Conservation (phyloP, 2,113 vertebrate species). For the Hyperoodon ampullatus region DNA sequence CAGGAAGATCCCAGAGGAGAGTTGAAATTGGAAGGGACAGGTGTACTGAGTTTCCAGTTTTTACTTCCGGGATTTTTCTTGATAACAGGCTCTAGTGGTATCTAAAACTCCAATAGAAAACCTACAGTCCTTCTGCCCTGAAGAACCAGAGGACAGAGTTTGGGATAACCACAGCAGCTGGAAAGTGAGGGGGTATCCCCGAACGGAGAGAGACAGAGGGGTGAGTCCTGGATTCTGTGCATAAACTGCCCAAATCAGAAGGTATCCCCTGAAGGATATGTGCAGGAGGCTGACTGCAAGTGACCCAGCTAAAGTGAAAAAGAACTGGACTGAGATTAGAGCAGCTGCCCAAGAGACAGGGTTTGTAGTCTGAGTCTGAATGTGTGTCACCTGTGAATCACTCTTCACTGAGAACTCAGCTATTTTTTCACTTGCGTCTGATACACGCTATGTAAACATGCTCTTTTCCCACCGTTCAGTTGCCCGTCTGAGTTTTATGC, state of each 20-base stretch:
- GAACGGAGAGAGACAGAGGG: neutral
- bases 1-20: neutral
- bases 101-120: neutral
- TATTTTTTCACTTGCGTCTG: slow-evolving; percentile 15
- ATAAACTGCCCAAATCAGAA: neutral
- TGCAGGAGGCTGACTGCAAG: neutral
- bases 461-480: slow-evolving; percentile 18
- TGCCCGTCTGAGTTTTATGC: slow-evolving; percentile 25
- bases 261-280: neutral
- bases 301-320: neutral
- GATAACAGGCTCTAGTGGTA: neutral
- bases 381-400: slow-evolving; percentile 59
- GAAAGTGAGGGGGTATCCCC: neutral
- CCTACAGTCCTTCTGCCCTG: neutral
- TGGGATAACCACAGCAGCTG: neutral
- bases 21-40: neutral
- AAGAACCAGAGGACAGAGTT: neutral
- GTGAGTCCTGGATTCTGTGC: neutral
- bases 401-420: neutral
- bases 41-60: neutral
- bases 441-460: slow-evolving; percentile 14
- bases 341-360: neutral
- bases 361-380: slow-evolving; percentile 31
- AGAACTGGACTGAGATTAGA: neutral
- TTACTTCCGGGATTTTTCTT: neutral